phyloP scores from a whole-genome alignment of 1,140 invertebrate species.

The Drosophila mauritiana region DNA sequence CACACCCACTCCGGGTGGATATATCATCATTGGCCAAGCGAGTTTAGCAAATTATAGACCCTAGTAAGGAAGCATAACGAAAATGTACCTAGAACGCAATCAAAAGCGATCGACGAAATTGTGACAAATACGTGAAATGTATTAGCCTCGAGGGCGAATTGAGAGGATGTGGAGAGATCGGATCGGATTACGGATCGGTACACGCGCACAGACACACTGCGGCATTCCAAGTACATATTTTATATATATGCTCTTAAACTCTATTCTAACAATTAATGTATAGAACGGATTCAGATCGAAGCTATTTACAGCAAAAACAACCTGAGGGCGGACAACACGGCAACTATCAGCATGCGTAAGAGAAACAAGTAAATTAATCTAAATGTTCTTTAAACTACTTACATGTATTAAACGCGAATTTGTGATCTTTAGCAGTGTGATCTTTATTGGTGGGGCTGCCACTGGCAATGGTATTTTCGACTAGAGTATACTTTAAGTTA shows the following conservation, averaged over 20 bases:
- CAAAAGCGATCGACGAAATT: constrained; percentile 78
- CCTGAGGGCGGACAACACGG: background rate
- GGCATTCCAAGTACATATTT: constrained; percentile 79
- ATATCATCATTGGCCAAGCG: constrained; percentile 47
- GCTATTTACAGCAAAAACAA: constrained; percentile 54
- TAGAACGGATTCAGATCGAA: constrained; percentile 46
- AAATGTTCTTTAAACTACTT: constrained; percentile 81
- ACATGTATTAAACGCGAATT: constrained; percentile 84
- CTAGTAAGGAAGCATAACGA: constrained; percentile 43
- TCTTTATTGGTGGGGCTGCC: constrained; percentile 3
- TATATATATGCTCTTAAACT: constrained; percentile 77
- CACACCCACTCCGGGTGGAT: constrained; percentile 4
- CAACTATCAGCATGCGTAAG: constrained; percentile 53
- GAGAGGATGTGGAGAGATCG: constrained; percentile 7
- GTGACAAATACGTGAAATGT: constrained; percentile 72
- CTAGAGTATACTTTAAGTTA: background rate
- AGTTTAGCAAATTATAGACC: constrained; percentile 38
- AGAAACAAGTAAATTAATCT: constrained; percentile 68
- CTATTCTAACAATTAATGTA: constrained; percentile 55
- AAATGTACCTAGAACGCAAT: constrained; percentile 81
- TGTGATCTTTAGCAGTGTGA: constrained; percentile 69
- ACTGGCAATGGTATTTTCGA: background rate
- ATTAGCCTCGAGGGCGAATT: constrained; percentile 16
- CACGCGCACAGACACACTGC: constrained; percentile 10
- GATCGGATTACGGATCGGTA: constrained; percentile 15